Evolutionary conservation across 2,888 invertebrate genomes (phyloP).

Genomic region (Geotrupes spiniger): DNA sequence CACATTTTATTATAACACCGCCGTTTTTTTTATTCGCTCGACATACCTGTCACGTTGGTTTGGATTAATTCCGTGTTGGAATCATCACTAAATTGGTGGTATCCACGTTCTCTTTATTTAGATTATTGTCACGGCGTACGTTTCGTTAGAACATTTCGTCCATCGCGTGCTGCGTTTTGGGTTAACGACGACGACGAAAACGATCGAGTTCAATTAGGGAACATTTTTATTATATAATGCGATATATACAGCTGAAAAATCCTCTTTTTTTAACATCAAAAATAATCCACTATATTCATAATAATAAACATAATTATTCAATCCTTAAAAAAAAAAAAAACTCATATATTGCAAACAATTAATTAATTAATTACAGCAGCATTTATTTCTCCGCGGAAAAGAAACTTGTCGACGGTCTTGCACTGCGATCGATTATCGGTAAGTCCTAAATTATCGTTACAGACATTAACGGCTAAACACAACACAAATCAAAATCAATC

Average conservation of each 20-base stretch:
- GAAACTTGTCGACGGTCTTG: neutral
- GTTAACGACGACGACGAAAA: too few species aligned
- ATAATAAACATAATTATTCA: too few species aligned
- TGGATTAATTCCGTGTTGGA: too few species aligned
- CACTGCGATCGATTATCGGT: neutral
- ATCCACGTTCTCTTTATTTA: too few species aligned
- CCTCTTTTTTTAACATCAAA: slow-evolving; percentile 19
- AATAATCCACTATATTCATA: slow-evolving; percentile 12
- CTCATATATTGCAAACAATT: slow-evolving; percentile 3
- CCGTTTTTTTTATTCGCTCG: too few species aligned
- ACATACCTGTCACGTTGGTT: too few species aligned
- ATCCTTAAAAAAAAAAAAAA: neutral
- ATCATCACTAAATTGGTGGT: too few species aligned
- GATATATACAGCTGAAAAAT: slow-evolving; percentile 26
- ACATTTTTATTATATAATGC: slow-evolving; percentile 26
- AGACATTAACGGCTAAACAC: neutral
- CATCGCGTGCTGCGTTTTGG: too few species aligned
- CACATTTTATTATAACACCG: too few species aligned
- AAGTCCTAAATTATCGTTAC: neutral
- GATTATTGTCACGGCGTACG: too few species aligned
- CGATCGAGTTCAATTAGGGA: slow-evolving; percentile 8
- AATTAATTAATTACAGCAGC: slow-evolving; percentile 12
- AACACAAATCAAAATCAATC: neutral
- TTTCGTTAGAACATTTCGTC: too few species aligned
- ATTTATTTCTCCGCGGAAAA: neutral